These are phyloP conservation scores for Protomyctophum bolini DNA, from an alignment of 2,113 vertebrate genomes.

Conservation along the genomic window DNA sequence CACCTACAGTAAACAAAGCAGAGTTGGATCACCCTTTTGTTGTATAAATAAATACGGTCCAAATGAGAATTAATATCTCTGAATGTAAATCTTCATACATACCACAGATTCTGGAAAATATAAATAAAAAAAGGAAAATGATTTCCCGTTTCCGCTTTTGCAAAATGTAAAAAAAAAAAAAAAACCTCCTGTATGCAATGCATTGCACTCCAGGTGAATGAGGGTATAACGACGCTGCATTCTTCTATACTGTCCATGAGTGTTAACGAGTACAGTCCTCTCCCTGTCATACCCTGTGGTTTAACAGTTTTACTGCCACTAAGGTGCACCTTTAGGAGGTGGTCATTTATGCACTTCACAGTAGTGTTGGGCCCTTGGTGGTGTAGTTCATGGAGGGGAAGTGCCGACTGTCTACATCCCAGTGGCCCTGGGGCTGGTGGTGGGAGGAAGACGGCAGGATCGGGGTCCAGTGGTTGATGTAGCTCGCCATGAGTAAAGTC, in stretches of 20 bases:
- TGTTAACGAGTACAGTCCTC: not conserved
- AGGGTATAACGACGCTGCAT: slow-evolving; percentile 3
- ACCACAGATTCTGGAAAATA: not conserved
- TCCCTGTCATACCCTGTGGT: slow-evolving; percentile 8
- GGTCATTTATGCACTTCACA: slow-evolving; percentile 67
- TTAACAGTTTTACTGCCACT: slow-evolving; percentile 7
- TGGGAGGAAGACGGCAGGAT: slow-evolving; percentile 49
- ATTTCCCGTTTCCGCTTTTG: slow-evolving; percentile 21
- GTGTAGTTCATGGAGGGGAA: slow-evolving; percentile 81
- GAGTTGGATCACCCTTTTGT: slow-evolving; percentile 43
- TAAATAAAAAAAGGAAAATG: slow-evolving; percentile 15
- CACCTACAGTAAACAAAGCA: slow-evolving; percentile 18
- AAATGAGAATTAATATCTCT: slow-evolving; percentile 22
- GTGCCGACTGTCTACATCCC: slow-evolving; percentile 81
- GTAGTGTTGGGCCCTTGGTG: slow-evolving; percentile 87
- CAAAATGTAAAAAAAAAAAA: slow-evolving; percentile 6
- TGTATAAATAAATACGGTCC: slow-evolving; percentile 53
- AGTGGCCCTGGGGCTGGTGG: slow-evolving; percentile 60
- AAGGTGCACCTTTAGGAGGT: not conserved
- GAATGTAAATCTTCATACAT: slow-evolving; percentile 39
- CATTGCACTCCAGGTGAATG: slow-evolving; percentile 16
- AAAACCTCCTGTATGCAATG: slow-evolving; percentile 9
- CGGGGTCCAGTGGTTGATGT: slow-evolving; percentile 83
- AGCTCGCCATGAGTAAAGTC: slow-evolving; percentile 89
- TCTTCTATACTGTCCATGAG: not conserved